A percentile compares a stretch with the other conserved stretches of the same genome.
Conservation (phyloP, 2,797 vertebrate genomes). For the Staurois parvus region DNA sequence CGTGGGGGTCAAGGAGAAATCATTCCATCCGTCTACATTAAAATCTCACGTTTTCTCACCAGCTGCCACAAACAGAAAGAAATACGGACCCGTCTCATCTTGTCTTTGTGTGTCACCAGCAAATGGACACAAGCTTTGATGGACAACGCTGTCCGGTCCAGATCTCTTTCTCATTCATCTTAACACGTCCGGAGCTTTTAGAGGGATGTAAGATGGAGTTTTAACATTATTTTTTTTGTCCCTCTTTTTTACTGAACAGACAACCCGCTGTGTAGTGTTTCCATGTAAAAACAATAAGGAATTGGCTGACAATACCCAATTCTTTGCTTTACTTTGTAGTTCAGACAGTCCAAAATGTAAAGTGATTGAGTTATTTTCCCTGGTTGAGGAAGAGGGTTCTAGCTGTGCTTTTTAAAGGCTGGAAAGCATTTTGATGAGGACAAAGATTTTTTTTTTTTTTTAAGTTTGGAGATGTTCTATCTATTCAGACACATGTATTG, state of each 20-base stretch:
- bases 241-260: background rate
- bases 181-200: background rate
- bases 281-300: background rate
- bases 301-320: background rate
- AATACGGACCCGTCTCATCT: slow-evolving; percentile 45
- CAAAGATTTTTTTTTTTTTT: background rate
- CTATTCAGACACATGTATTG: too few relatives aligned
- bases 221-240: background rate
- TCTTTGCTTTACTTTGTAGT: background rate
- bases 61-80: slow-evolving; percentile 67
- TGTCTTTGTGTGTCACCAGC: slow-evolving; percentile 51
- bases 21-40: slow-evolving; percentile 62
- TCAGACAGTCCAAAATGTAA: background rate
- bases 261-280: background rate
- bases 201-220: background rate
- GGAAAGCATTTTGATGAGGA: background rate
- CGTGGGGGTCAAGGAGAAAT: slow-evolving; percentile 62
- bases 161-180: slow-evolving; percentile 58
- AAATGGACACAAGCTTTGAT: slow-evolving; percentile 66
- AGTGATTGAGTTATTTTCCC: background rate
- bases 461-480: too few relatives aligned
- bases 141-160: slow-evolving; percentile 62
- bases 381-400: background rate
- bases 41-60: slow-evolving; percentile 65
- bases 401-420: slow-evolving; percentile 8